Conservation (phyloP, 2,113 vertebrate genomes). For the Pardalotus punctatus region DNA sequence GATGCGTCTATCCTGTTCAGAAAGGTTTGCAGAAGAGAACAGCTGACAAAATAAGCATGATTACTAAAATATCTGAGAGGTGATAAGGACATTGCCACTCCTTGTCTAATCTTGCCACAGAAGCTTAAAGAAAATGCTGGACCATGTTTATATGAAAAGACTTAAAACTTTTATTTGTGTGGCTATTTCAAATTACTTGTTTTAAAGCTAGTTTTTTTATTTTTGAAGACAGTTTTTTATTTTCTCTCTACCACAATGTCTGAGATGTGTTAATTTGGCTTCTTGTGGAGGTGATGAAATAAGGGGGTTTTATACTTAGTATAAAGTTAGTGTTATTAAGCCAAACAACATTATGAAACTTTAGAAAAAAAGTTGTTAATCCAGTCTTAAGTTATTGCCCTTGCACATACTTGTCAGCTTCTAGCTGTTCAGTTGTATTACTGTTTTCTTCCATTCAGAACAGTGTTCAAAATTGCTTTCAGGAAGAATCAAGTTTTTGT, state of each 20-base stretch:
- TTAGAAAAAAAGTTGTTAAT: not conserved
- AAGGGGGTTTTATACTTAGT: not conserved
- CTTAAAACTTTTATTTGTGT: not conserved
- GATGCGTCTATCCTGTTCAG: not conserved
- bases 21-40: not conserved
- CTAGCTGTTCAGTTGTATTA: not conserved
- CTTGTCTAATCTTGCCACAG: not conserved
- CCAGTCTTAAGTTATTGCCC: not conserved
- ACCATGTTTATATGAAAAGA: not conserved
- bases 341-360: not conserved
- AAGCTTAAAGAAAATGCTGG: not conserved
- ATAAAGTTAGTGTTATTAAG: not conserved
- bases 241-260: not conserved
- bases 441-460: not conserved
- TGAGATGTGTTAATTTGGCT: not conserved
- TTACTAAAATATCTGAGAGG: not conserved
- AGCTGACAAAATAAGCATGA: not conserved
- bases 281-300: not conserved
- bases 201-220: not conserved
- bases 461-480: not conserved
- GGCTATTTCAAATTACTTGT: not conserved
- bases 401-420: not conserved
- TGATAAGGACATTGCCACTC: not conserved
- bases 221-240: not conserved
- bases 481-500: not conserved